Conservation (phyloP, 2,888 invertebrate genomes). For the Acleris holmiana region DNA sequence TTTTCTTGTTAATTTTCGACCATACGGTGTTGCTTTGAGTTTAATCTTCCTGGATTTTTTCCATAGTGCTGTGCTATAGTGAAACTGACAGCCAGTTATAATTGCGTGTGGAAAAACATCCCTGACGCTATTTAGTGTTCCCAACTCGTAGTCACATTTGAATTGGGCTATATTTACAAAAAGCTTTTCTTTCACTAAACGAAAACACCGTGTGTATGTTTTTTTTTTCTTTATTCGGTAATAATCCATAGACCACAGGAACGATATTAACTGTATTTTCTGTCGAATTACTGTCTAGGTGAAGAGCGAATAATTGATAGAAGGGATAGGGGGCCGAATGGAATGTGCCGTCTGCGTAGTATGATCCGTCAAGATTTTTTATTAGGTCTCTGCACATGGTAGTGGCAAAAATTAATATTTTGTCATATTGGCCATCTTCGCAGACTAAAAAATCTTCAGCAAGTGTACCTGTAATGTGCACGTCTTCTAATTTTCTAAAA, state of each 20-base stretch:
- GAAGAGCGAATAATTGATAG: slow-evolving; percentile 3
- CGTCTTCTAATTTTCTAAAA: neutral
- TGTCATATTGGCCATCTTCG: slow-evolving; percentile 2
- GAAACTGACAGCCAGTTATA: too few species aligned
- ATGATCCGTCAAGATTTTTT: slow-evolving; percentile 10
- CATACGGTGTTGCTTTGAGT: too few species aligned
- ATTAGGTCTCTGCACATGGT: slow-evolving; percentile 1
- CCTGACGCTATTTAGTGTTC: neutral
- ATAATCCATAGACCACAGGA: too few species aligned
- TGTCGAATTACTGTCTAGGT: neutral
- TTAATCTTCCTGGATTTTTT: too few species aligned
- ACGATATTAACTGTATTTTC: too few species aligned
- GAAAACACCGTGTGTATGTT: neutral
- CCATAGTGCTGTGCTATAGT: too few species aligned
- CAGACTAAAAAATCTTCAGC: slow-evolving; percentile 8
- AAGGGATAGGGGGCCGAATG: slow-evolving; percentile 9
- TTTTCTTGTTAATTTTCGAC: too few species aligned
- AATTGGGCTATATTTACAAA: neutral
- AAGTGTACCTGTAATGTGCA: slow-evolving; percentile 2
- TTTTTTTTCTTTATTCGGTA: too few species aligned
- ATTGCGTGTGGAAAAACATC: too few species aligned
- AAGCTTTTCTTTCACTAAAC: slow-evolving; percentile 1
- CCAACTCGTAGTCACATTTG: neutral
- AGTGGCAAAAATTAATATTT: slow-evolving; percentile 11
- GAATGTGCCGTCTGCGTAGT: slow-evolving; percentile 15